phyloP scores from a whole-genome alignment of 2,797 vertebrate species.

The Miichthys miiuy region DNA sequence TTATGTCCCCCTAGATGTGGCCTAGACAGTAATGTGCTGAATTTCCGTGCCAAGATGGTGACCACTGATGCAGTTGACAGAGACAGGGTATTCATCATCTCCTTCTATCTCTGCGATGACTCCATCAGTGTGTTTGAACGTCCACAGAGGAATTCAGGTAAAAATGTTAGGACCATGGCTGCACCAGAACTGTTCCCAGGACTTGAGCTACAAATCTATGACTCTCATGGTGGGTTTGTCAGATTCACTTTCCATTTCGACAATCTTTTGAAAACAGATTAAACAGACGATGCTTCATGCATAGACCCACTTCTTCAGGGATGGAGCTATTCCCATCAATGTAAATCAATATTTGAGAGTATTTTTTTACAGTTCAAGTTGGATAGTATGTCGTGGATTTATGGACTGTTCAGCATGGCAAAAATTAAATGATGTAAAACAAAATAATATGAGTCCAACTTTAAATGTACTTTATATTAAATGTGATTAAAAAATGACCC shows the following conservation, averaged over 20 bases:
- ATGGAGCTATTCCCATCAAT: constrained; percentile 19
- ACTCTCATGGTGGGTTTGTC: constrained; percentile 35
- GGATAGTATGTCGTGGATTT: background rate
- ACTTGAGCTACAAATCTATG: constrained; percentile 32
- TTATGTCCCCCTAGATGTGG: constrained; percentile 77
- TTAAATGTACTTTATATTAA: background rate
- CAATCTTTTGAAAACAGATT: constrained; percentile 14
- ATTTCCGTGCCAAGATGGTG: constrained; percentile 86
- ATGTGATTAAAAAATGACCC: background rate
- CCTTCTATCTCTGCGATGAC: constrained; percentile 90
- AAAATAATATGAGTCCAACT: background rate
- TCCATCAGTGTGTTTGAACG: constrained; percentile 90
- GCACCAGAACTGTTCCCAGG: background rate
- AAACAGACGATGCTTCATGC: constrained; percentile 26
- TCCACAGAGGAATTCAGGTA: constrained; percentile 90
- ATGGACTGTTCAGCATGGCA: constrained; percentile 9
- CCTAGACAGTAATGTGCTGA: constrained; percentile 87
- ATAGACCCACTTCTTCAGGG: constrained; percentile 5
- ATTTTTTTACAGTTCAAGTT: background rate
- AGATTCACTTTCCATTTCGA: constrained; percentile 35
- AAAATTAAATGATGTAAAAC: background rate
- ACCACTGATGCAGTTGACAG: constrained; percentile 79
- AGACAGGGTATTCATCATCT: constrained; percentile 87
- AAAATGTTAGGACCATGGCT: background rate
- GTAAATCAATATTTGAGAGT: constrained; percentile 23